phyloP scores from a whole-genome alignment of 2,113 vertebrate species.

The Thermophis baileyi region DNA sequence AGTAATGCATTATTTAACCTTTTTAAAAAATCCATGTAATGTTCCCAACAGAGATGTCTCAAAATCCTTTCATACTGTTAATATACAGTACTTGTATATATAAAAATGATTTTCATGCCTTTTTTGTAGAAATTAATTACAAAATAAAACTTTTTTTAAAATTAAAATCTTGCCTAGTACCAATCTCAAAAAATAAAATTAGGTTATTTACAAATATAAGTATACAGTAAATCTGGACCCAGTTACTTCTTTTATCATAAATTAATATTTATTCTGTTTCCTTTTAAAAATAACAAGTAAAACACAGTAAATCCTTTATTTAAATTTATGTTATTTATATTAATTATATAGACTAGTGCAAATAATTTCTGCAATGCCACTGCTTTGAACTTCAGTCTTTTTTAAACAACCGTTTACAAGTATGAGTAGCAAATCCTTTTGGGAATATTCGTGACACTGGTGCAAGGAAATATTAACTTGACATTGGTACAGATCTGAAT shows the following conservation, averaged over 20 bases:
- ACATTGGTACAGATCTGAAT: background rate
- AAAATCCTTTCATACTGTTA: background rate
- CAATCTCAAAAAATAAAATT: constrained; percentile 23
- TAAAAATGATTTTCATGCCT: background rate
- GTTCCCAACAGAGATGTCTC: background rate
- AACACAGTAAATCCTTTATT: background rate
- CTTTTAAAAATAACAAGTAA: background rate
- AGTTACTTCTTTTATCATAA: background rate
- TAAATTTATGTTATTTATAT: background rate
- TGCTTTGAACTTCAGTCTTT: background rate
- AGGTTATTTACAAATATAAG: background rate
- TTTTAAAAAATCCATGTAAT: background rate
- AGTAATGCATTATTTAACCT: background rate
- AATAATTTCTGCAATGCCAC: background rate
- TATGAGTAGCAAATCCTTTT: background rate
- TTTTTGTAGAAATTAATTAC: background rate
- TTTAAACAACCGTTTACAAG: background rate
- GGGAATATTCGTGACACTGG: background rate
- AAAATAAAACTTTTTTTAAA: background rate
- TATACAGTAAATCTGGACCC: constrained; percentile 17
- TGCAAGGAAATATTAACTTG: background rate
- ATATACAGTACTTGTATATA: background rate
- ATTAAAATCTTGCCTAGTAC: constrained; percentile 1
- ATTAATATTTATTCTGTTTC: accelerated
- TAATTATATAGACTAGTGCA: background rate